Percentiles rank a stretch among this genome's conserved stretches.
Evolutionary conservation across 2,113 vertebrate species (phyloP).

Genomic region (Elephas maximus): DNA sequence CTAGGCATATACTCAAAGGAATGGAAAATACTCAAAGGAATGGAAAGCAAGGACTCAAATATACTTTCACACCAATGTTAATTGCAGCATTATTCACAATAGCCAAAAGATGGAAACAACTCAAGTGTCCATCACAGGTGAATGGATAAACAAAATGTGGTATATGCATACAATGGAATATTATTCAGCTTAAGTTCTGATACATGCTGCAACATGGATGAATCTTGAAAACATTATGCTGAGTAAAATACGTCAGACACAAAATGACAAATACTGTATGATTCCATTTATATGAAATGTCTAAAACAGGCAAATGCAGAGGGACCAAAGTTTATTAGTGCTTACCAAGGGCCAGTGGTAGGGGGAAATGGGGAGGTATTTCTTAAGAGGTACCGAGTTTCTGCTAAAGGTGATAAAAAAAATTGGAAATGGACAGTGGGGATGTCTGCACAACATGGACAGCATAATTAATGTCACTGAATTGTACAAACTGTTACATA

Average conservation of each 20-base stretch:
- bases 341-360: neutral
- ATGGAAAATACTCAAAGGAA: neutral
- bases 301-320: neutral
- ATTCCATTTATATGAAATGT: neutral
- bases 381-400: neutral
- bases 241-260: neutral
- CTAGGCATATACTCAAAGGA: neutral
- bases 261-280: neutral
- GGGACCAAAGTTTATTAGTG: neutral
- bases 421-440: neutral
- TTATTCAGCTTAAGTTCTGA: neutral
- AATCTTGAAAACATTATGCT: neutral
- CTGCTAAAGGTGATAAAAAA: neutral
- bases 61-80: neutral
- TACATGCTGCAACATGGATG: neutral
- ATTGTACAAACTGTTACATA: neutral
- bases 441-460: too few relatives aligned
- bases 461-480: neutral
- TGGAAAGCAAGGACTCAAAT: neutral
- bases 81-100: neutral
- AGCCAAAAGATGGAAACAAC: neutral
- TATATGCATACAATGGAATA: neutral
- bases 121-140: neutral
- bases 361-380: too few relatives aligned
- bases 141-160: neutral